Percentiles rank a stretch among this genome's conserved stretches.
Evolutionary conservation across 1,140 invertebrate genomes (phyloP).

Genomic region (roundworm (Caenorhabditis elegans)): DNA sequence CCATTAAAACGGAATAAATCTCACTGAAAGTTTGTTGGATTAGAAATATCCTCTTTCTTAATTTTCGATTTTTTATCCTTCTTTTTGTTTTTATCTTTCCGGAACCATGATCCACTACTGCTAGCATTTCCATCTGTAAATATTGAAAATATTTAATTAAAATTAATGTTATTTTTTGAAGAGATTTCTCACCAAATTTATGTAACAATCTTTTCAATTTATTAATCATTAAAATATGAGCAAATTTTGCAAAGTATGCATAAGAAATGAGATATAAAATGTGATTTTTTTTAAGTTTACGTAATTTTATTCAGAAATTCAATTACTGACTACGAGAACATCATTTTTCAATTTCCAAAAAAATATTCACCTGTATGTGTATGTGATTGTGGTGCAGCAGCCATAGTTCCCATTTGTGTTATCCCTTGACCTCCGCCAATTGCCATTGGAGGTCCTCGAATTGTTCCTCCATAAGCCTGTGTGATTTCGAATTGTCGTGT

Average conservation of each 20-base stretch:
- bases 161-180: not conserved
- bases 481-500: not conserved
- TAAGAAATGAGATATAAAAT: too few species aligned
- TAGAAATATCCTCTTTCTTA: conserved; percentile 53
- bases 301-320: too few species aligned
- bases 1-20: conserved; percentile 1
- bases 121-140: not conserved
- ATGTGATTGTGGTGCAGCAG: not conserved
- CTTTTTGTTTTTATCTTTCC: conserved; percentile 47
- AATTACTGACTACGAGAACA: too few species aligned
- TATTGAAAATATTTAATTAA: too few species aligned
- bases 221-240: not conserved
- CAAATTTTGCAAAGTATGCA: not conserved
- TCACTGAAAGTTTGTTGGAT: conserved; percentile 55
- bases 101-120: conserved; percentile 18
- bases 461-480: not conserved
- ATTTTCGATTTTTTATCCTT: conserved; percentile 53
- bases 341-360: too few species aligned
- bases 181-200: not conserved
- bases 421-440: not conserved
- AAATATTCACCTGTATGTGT: conserved; percentile 17
- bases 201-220: not conserved
- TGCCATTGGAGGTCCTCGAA: not conserved
- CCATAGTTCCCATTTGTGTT: conserved; percentile 7
- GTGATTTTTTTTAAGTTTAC: too few species aligned